A percentile compares a stretch with the other conserved stretches of the same genome.
phyloP scores from a whole-genome alignment of 1,140 invertebrate genomes.

The Pseudomyrmex dendroicus region DNA sequence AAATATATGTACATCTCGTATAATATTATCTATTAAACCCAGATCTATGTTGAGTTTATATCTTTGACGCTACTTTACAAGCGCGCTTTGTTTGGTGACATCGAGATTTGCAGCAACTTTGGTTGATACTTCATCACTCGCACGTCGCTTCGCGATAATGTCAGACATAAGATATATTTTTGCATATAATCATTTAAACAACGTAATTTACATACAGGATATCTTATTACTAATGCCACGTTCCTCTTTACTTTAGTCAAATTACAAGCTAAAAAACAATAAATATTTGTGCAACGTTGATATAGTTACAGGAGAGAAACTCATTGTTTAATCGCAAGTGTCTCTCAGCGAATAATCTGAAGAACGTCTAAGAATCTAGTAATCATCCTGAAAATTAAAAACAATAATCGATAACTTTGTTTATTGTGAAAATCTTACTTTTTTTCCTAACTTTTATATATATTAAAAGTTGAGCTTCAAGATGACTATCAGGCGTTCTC shows the following conservation, averaged over 20 bases:
- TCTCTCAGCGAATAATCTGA: too few relatives aligned
- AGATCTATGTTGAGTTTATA: constrained; percentile 24
- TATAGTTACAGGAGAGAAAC: neutral
- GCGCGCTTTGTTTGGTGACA: too few relatives aligned
- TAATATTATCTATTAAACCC: neutral
- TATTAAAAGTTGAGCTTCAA: too few relatives aligned
- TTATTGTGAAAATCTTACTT: too few relatives aligned
- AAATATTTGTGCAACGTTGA: neutral
- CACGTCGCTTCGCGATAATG: constrained; percentile 13
- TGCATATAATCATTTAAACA: constrained; percentile 25
- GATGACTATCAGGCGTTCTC: too few relatives aligned
- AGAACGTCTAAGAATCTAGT: too few relatives aligned
- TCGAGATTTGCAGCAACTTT: too few relatives aligned
- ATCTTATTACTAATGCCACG: neutral
- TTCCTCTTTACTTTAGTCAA: neutral
- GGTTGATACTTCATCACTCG: neutral
- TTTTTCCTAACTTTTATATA: too few relatives aligned
- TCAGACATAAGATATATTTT: constrained; percentile 15
- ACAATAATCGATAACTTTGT: too few relatives aligned
- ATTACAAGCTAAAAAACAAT: neutral
- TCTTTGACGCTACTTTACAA: constrained; percentile 38
- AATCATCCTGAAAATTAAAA: too few relatives aligned
- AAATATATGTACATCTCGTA: constrained; percentile 7
- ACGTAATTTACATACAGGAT: constrained; percentile 38
- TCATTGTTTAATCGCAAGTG: too few relatives aligned